Evolutionary conservation across 2,888 invertebrate genomes (phyloP).

Genomic region (Pheosia gnoma): DNA sequence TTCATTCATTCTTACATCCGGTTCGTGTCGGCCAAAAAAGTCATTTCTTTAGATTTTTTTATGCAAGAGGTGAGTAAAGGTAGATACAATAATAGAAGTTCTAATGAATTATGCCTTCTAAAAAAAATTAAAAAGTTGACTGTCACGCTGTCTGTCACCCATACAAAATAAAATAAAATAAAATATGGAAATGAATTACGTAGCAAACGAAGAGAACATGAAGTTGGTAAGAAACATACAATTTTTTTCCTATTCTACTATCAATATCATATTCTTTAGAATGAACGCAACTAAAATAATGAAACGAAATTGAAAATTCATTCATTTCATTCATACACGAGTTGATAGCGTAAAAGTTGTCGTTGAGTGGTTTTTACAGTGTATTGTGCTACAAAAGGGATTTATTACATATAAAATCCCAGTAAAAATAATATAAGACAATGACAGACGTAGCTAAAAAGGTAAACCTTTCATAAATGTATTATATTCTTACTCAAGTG

Average conservation of each 20-base stretch:
- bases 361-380: constrained; percentile 33
- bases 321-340: constrained; percentile 57
- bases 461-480: constrained; percentile 54
- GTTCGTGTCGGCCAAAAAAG: too few relatives aligned
- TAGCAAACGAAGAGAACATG: constrained; percentile 24
- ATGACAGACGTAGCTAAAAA: constrained; percentile 79
- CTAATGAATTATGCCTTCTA: too few relatives aligned
- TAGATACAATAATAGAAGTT: too few relatives aligned
- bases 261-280: constrained; percentile 7
- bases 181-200: constrained; percentile 31
- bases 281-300: constrained; percentile 42
- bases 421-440: constrained; percentile 43
- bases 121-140: constrained; percentile 28
- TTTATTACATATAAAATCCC: constrained; percentile 35
- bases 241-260: constrained; percentile 5
- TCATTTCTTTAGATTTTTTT: too few relatives aligned
- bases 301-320: constrained; percentile 17
- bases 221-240: constrained; percentile 10
- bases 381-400: constrained; percentile 37
- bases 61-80: too few relatives aligned
- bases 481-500: constrained; percentile 20
- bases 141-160: constrained; percentile 23
- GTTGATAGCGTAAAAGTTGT: constrained; percentile 45
- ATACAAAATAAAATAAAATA: constrained; percentile 30
- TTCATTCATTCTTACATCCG: too few relatives aligned